Base-by-base conservation (phyloP, 2,888 invertebrate genomes). In the Thereva nobilitata region DNA sequence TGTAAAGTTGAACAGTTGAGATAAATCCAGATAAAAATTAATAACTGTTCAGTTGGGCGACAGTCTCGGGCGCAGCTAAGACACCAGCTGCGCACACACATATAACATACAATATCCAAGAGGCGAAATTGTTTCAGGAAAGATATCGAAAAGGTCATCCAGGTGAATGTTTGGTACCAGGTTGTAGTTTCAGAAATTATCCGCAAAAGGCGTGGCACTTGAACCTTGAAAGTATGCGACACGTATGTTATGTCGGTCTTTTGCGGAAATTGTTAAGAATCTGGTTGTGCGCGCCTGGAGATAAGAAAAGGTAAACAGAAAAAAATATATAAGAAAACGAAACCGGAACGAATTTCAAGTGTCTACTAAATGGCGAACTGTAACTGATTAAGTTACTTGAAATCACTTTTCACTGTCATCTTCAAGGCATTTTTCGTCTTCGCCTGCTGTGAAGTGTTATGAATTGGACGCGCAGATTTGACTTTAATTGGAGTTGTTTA, bases 91-190 rank as follows among this genome's bases (percentile, higher is more conserved):
- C 23, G 23, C 23, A 2, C 23, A 23, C 23, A 23, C 2, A 23
- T 23, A 23, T 23, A 23, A 23, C 2, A 23, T 23, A 23, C n/a
- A n/a, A n/a, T 23, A 23, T 23, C 23, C 23, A 23, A 23, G 23
- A 23, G 23, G 23, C 23, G 23, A 23, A 23, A 23, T 23, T 23
- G 23, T 23, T 23, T 23, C 52, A 52, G 52, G 52, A 35, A 52
- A 52, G 52, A 52, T 8, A 52, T 52, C 34, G 35, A n/a, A n/a
- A 52, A 52, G 52, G 52, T 52, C 52, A 35, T 35, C 10, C 52
- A 34, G 23, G 52, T 52, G 52, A 52, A 52, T 52, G 34, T 23
- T 6, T n/a, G 6, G 8, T 5, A 8, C 23, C 7, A 52, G 52
- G 52, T 2, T 6, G 23, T 35, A 12, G 23, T 35, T 4, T 35